phyloP scores from a whole-genome alignment of 2,113 vertebrate genomes.

The Delphinapterus leucas region DNA sequence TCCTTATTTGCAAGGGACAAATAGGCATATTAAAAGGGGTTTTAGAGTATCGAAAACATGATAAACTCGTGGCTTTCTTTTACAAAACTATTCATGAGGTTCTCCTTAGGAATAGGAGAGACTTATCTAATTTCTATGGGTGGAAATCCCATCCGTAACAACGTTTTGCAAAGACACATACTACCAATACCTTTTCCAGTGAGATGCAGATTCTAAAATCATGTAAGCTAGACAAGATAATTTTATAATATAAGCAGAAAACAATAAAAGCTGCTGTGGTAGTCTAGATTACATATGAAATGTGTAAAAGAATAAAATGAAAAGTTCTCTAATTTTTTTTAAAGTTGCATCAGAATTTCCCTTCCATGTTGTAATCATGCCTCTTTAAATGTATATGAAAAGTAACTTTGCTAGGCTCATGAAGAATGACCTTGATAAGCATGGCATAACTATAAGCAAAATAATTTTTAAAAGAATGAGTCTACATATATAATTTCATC shows the following conservation, averaged over 20 bases:
- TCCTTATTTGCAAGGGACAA: slow-evolving; percentile 13
- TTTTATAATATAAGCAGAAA: neutral
- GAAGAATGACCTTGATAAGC: neutral
- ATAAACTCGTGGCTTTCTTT: slow-evolving; percentile 23
- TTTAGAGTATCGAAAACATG: neutral
- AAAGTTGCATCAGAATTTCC: neutral
- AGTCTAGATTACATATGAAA: slow-evolving; percentile 1
- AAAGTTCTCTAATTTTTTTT: slow-evolving; percentile 16
- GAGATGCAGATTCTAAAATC: neutral
- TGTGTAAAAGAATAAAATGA: neutral
- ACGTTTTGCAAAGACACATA: neutral
- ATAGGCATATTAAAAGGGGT: neutral
- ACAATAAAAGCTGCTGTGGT: neutral
- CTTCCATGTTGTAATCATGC: neutral
- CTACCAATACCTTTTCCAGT: neutral
- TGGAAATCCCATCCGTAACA: neutral
- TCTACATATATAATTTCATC: neutral
- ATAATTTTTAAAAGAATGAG: neutral
- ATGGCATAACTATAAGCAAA: neutral
- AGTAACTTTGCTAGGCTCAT: neutral
- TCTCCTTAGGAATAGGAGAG: slow-evolving; percentile 14
- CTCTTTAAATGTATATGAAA: neutral
- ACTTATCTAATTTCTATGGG: neutral
- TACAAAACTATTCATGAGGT: neutral
- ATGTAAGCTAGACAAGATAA: neutral